These are phyloP conservation scores for Reticulitermes lucifugus DNA, from an alignment of 2,888 invertebrate genomes.

Conservation along the genomic window DNA sequence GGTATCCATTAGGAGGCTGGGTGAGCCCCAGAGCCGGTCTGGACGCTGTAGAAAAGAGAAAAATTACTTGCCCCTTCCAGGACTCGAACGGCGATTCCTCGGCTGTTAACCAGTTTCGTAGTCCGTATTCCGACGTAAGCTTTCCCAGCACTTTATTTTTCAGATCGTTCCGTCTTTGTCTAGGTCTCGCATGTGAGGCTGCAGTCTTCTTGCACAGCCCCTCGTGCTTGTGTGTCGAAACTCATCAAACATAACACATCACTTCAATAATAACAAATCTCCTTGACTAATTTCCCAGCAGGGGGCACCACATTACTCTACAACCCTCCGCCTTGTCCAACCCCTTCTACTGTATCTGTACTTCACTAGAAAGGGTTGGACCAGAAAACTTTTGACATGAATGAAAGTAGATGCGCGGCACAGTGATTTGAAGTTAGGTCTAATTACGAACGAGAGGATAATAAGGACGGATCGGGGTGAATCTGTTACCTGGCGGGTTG, in stretches of 20 bases:
- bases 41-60: too few relatives aligned
- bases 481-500: neutral
- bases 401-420: slow-evolving; percentile 8
- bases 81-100: too few relatives aligned
- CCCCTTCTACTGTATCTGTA: neutral
- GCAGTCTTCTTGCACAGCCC: too few relatives aligned
- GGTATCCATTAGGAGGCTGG: too few relatives aligned
- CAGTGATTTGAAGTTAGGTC: slow-evolving; percentile 14
- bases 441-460: slow-evolving; percentile 25
- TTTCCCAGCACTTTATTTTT: too few relatives aligned
- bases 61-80: too few relatives aligned
- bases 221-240: too few relatives aligned
- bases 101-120: too few relatives aligned
- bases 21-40: too few relatives aligned
- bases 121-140: too few relatives aligned
- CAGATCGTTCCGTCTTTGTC: too few relatives aligned
- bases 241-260: neutral
- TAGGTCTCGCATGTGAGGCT: too few relatives aligned
- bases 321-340: neutral
- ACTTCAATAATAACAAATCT: slow-evolving; percentile 31
- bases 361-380: neutral
- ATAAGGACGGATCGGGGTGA: neutral
- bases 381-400: slow-evolving; percentile 16
- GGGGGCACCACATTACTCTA: neutral
- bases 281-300: slow-evolving; percentile 37